Percentiles rank a stretch among this genome's conserved stretches.
phyloP scores from a whole-genome alignment of 2,888 invertebrate species.

The Mycalesis mineus region DNA sequence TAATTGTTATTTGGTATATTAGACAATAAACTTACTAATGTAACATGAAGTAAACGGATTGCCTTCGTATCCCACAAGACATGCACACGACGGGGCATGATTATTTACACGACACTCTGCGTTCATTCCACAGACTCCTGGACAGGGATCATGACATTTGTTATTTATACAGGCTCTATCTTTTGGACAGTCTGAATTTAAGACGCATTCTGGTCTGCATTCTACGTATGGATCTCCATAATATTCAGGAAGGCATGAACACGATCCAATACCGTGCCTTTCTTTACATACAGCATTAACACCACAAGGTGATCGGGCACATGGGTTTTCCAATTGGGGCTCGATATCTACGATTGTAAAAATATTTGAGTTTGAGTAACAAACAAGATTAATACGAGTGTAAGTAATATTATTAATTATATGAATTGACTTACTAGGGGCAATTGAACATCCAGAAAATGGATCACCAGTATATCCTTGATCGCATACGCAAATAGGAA shows the following conservation, averaged over 20 bases:
- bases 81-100: conserved; percentile 88
- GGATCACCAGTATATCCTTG: conserved; percentile 87
- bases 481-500: conserved; percentile 85
- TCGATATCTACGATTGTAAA: conserved; percentile 68
- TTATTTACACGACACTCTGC: conserved; percentile 89
- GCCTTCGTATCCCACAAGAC: conserved; percentile 85
- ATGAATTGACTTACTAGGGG: conserved; percentile 72
- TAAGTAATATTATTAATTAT: not conserved
- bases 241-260: conserved; percentile 88
- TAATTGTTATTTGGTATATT: not conserved
- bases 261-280: conserved; percentile 88
- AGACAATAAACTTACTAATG: conserved; percentile 49
- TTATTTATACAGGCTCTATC: conserved; percentile 88
- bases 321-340: conserved; percentile 79
- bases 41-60: conserved; percentile 88
- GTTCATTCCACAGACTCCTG: conserved; percentile 89
- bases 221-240: conserved; percentile 91
- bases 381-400: not conserved
- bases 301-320: conserved; percentile 91
- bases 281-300: conserved; percentile 91
- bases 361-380: not conserved
- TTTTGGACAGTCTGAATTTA: conserved; percentile 88
- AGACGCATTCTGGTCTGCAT: conserved; percentile 92
- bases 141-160: conserved; percentile 90
- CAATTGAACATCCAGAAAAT: conserved; percentile 83